phyloP scores from a whole-genome alignment of 2,113 vertebrate genomes.

The Ginglymostoma cirratum region DNA sequence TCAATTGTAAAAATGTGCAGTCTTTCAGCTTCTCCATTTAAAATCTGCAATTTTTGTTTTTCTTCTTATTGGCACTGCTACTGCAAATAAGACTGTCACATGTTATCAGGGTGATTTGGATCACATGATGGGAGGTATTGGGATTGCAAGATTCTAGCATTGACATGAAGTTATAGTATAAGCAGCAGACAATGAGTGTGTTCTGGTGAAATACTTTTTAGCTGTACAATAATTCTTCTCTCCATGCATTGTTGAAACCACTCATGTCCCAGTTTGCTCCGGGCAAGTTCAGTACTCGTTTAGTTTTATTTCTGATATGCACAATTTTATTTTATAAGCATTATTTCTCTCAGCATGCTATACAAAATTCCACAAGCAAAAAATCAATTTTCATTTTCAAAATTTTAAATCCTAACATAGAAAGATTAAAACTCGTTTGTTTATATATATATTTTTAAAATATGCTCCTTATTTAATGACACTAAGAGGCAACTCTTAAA shows the following conservation, averaged over 20 bases:
- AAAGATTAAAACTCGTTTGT: not conserved
- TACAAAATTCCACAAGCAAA: not conserved
- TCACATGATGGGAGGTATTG: not conserved
- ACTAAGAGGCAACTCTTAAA: not conserved
- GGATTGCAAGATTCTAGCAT: not conserved
- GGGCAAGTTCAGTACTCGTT: not conserved
- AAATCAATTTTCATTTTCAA: not conserved
- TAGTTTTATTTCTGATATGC: not conserved
- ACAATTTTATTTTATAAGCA: not conserved
- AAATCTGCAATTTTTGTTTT: not conserved
- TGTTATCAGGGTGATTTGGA: not conserved
- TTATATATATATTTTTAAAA: not conserved
- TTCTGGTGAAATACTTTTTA: not conserved
- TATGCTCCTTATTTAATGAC: not conserved
- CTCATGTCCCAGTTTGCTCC: not conserved
- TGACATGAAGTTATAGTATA: not conserved
- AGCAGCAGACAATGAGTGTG: not conserved
- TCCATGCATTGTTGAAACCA: not conserved
- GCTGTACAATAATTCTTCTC: not conserved
- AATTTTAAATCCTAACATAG: not conserved
- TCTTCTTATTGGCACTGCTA: not conserved
- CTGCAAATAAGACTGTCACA: not conserved
- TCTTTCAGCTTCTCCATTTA: not conserved
- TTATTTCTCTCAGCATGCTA: conserved; percentile 15
- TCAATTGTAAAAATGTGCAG: not conserved